These are phyloP conservation scores for Allochrocebus solatus DNA, from an alignment of 2,797 vertebrate genomes.

Conservation along the genomic window DNA sequence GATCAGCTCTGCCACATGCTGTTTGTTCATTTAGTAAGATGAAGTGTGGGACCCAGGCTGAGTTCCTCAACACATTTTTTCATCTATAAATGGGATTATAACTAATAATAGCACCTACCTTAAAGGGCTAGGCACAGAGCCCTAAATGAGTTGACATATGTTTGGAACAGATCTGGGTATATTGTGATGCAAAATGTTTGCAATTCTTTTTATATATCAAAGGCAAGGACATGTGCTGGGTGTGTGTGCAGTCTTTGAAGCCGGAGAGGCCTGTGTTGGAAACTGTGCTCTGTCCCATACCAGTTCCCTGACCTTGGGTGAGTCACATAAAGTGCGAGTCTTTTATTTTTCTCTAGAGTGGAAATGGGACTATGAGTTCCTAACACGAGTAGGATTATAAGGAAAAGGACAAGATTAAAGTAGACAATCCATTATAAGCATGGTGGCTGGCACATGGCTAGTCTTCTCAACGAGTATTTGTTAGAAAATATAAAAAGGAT, in stretches of 20 bases:
- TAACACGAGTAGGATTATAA: not conserved
- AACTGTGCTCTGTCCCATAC: not conserved
- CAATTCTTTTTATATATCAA: not conserved
- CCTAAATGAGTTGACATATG: not conserved
- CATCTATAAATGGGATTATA: no score
- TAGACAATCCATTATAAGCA: not conserved
- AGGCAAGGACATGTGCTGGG: not conserved
- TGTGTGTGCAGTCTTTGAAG: not conserved
- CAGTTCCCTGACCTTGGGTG: not conserved
- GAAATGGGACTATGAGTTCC: not conserved
- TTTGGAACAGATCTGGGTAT: not conserved
- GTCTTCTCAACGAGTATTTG: not conserved
- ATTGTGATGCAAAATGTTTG: not conserved
- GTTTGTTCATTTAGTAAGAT: not conserved
- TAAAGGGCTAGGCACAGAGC: not conserved
- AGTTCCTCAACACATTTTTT: not conserved
- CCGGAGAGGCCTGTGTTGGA: fast-evolving
- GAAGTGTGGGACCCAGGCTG: not conserved
- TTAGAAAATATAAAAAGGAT: not conserved
- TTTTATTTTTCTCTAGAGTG: not conserved
- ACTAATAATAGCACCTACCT: not conserved
- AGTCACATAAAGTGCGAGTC: not conserved
- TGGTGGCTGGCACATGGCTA: not conserved
- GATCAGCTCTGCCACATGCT: not conserved
- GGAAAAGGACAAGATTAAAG: not conserved